Evolutionary conservation across 2,888 invertebrate genomes (phyloP).

Genomic region (Tanytarsus gracilentus): DNA sequence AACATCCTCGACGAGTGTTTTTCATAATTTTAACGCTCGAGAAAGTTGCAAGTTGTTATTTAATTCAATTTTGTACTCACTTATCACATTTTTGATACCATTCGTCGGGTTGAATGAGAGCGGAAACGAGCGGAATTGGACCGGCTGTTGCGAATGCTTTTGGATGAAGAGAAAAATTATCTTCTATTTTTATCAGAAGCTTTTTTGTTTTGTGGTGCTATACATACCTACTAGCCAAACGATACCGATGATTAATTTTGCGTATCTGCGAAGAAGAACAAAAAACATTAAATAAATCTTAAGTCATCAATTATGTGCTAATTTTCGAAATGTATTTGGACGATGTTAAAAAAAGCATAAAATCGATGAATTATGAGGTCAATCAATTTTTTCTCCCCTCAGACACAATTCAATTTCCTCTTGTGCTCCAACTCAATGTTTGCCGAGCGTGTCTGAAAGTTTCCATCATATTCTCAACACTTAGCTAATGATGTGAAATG

Average conservation of each 20-base stretch:
- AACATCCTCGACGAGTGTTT: no score
- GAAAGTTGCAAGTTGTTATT: no score
- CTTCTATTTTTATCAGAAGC: conserved; percentile 55
- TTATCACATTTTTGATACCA: conserved; percentile 56
- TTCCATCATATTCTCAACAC: no score
- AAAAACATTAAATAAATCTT: not conserved
- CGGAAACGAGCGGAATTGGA: conserved; percentile 71
- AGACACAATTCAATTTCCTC: no score
- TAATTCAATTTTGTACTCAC: conserved; percentile 43
- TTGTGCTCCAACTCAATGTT: no score
- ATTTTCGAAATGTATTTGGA: not conserved
- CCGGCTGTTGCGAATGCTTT: conserved; percentile 64
- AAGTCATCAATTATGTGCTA: not conserved
- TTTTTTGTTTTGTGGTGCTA: not conserved
- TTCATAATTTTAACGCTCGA: no score
- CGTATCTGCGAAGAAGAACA: conserved; percentile 36
- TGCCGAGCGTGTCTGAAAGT: no score
- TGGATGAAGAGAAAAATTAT: conserved; percentile 59
- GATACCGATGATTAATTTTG: conserved; percentile 41
- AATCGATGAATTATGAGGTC: no score
- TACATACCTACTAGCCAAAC: conserved; percentile 39
- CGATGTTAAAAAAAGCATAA: not conserved
- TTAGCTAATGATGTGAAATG: no score
- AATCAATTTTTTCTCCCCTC: no score
- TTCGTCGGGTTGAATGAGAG: conserved; percentile 51